Evolutionary conservation across 35 echinoderm and acorn worm genomes (phyloP).

Genomic region (Eucidaris tribuloides): DNA sequence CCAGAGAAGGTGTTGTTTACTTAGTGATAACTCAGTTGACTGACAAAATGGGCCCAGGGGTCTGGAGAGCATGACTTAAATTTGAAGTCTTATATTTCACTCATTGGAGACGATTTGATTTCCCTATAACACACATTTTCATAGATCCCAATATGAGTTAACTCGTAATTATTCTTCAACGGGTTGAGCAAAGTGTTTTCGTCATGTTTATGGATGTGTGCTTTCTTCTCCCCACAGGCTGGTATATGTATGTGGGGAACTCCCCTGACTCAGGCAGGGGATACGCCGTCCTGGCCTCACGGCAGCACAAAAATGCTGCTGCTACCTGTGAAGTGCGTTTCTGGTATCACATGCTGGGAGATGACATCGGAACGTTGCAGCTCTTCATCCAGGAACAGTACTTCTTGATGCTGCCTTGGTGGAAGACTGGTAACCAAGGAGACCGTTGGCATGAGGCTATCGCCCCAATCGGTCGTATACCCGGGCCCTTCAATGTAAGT

Average conservation of each 20-base stretch:
- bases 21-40: too few relatives aligned
- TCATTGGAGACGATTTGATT: too few relatives aligned
- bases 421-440: constrained; percentile 39
- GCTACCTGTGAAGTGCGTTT: constrained; percentile 65
- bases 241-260: constrained; percentile 59
- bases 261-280: constrained; percentile 32
- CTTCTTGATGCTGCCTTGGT: constrained; percentile 6
- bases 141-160: too few relatives aligned
- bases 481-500: constrained; percentile 53
- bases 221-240: constrained; percentile 43
- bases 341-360: constrained; percentile 65
- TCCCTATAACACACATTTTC: too few relatives aligned
- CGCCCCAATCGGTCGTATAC: constrained; percentile 49
- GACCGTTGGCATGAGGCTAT: constrained; percentile 46
- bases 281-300: constrained; percentile 34
- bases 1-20: too few relatives aligned
- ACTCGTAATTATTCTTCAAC: too few relatives aligned
- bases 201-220: too few relatives aligned
- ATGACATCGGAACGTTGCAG: constrained; percentile 44
- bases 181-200: too few relatives aligned
- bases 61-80: too few relatives aligned
- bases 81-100: too few relatives aligned
- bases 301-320: constrained; percentile 41
- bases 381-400: constrained; percentile 41
- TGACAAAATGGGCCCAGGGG: too few relatives aligned